Percentiles rank a stretch among this genome's conserved stretches.
Conservation (phyloP, 1,140 invertebrate species). For the Orussus abietinus region DNA sequence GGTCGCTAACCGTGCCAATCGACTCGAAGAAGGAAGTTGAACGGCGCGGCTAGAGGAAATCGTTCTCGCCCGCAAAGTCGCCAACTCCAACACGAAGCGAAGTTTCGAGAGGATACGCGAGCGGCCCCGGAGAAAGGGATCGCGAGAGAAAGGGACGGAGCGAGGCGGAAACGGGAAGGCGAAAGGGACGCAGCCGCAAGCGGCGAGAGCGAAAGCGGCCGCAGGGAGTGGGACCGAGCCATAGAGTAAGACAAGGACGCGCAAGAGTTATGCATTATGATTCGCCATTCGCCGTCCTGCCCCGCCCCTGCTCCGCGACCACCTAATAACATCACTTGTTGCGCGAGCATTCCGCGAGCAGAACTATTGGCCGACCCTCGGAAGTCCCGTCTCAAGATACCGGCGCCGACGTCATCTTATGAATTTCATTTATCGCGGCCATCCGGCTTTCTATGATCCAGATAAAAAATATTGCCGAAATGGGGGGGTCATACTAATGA, state of each 20-base stretch:
- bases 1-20: too few relatives aligned
- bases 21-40: too few relatives aligned
- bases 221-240: slow-evolving; percentile 11
- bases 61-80: neutral
- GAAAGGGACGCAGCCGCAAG: neutral
- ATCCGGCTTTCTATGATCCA: neutral
- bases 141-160: neutral
- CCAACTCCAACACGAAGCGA: too few relatives aligned
- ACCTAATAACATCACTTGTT: slow-evolving; percentile 50
- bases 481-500: too few relatives aligned
- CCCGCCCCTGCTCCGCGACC: slow-evolving; percentile 17
- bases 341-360: slow-evolving; percentile 26
- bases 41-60: too few relatives aligned
- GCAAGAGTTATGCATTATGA: slow-evolving; percentile 50
- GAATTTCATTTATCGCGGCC: slow-evolving; percentile 31
- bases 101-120: too few relatives aligned
- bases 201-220: slow-evolving; percentile 7
- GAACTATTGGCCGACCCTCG: slow-evolving; percentile 32
- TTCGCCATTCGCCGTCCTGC: slow-evolving; percentile 31
- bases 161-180: neutral
- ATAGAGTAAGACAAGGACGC: slow-evolving; percentile 42
- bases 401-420: slow-evolving; percentile 23
- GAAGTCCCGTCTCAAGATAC: slow-evolving; percentile 28
- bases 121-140: slow-evolving; percentile 8
- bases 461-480: neutral